Evolutionary conservation across 2,113 vertebrate species (phyloP).

Genomic region (Aramus guarauna): DNA sequence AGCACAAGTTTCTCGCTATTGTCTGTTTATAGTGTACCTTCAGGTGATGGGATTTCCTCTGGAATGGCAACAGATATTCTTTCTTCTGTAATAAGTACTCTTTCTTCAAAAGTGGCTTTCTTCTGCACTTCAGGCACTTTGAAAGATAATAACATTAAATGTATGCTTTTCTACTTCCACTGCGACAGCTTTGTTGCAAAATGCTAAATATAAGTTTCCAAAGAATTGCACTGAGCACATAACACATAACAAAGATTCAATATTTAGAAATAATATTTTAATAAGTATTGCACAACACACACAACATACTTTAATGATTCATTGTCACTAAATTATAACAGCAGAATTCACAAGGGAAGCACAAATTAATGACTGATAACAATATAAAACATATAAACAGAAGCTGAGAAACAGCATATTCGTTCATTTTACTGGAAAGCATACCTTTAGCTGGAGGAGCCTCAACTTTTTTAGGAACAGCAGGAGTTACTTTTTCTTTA

Average conservation of each 20-base stretch:
- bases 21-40: slow-evolving; percentile 67
- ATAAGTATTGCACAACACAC: not conserved
- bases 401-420: not conserved
- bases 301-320: not conserved
- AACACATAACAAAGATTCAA: not conserved
- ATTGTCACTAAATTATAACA: not conserved
- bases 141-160: slow-evolving; percentile 57
- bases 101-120: slow-evolving; percentile 74
- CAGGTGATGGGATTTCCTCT: slow-evolving; percentile 64
- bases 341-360: not conserved
- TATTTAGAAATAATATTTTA: not conserved
- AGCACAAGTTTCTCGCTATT: not conserved
- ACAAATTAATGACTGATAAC: not conserved
- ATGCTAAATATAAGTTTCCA: not conserved
- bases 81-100: slow-evolving; percentile 71
- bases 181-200: not conserved
- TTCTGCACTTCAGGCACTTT: slow-evolving; percentile 75
- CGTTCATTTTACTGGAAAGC: not conserved
- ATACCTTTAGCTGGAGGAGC: slow-evolving; percentile 76
- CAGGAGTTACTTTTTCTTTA: slow-evolving; percentile 73
- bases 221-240: not conserved
- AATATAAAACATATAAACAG: not conserved
- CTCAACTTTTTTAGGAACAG: slow-evolving; percentile 73
- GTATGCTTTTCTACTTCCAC: not conserved
- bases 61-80: slow-evolving; percentile 68